A percentile compares a stretch with the other conserved stretches of the same genome.
These are phyloP conservation scores for Ia io DNA, from an alignment of 2,113 vertebrate species.

Conservation along the genomic window DNA sequence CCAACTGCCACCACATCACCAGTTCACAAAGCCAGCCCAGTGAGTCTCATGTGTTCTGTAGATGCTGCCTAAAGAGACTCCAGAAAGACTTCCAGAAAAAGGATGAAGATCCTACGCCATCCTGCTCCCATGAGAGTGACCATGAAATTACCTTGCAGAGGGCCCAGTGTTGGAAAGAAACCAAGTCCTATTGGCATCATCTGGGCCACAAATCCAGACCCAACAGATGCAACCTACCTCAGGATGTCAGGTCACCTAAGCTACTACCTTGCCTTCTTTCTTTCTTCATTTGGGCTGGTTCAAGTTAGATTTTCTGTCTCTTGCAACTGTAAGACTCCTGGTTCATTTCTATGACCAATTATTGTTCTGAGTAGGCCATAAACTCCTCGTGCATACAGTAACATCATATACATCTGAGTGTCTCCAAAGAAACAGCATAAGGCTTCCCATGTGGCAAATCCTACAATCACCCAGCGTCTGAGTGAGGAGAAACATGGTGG, in stretches of 20 bases:
- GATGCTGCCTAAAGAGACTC: neutral
- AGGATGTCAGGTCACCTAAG: neutral
- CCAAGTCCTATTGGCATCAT: neutral
- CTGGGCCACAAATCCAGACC: neutral
- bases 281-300: neutral
- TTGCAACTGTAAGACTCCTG: neutral
- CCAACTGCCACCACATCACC: fast-evolving
- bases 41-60: neutral
- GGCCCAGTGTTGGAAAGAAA: neutral
- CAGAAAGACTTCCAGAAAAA: neutral
- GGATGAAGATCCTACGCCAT: neutral
- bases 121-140: neutral
- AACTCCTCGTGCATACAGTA: neutral
- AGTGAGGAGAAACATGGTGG: neutral
- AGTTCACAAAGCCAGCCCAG: neutral
- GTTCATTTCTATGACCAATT: neutral
- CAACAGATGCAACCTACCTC: neutral
- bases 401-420: neutral
- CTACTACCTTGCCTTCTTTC: neutral
- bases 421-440: neutral
- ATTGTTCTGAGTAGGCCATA: neutral
- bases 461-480: neutral
- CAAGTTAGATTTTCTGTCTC: neutral
- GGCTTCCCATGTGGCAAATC: too few relatives aligned
- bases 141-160: neutral